Base-by-base conservation (phyloP, 2,888 invertebrate species). In the Eristalinus aeneus region DNA sequence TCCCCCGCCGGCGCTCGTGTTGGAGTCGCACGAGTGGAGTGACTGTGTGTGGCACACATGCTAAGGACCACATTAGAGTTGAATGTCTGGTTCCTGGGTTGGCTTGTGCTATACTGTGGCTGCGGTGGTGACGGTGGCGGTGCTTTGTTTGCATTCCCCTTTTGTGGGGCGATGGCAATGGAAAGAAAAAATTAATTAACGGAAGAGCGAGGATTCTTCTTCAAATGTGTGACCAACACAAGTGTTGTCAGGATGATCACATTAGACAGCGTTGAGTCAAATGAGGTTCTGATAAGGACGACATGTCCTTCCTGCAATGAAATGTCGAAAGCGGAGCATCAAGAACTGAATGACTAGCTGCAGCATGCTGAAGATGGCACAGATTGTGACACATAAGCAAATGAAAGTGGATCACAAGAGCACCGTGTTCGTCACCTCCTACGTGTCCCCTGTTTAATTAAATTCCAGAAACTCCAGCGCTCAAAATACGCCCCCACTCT, bases 1-100 rank as follows among this genome's bases (percentile, higher is more conserved):
- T 2, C 34, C 27, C 16, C 27, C 27, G 5, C 27, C 8, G 4
- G 12, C 34, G 36, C 8, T 63, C 1, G 27, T 56, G 23, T n/a
- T 39, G 65, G 9, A 67, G 61, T 67, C 60, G 36, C 34, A 77
- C 31, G 68, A 16, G 27, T 27, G 65, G 58, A 74, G 68, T 69
- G 39, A 34, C 10, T 58, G 39, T 58, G 65, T 58, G 65, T 22
- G 54, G 23, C 61, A 73, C 67, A 67, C 58, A 72, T 72, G 58
- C 72, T 63, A 34, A 76, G 60, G 58, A 72, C 84, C 71, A 79
- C 71, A 76, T 63, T 63, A 56, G 80, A 72, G 80, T 80, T 75
- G 80, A 80, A 80, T 67, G 27, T n/a, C 39, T 71, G 71, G 54
- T 32, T 75, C 54, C 32, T 23, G 67, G 67, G 77, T 73, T 36